phyloP scores from a whole-genome alignment of 2,113 vertebrate genomes.

The Ursus arctos region DNA sequence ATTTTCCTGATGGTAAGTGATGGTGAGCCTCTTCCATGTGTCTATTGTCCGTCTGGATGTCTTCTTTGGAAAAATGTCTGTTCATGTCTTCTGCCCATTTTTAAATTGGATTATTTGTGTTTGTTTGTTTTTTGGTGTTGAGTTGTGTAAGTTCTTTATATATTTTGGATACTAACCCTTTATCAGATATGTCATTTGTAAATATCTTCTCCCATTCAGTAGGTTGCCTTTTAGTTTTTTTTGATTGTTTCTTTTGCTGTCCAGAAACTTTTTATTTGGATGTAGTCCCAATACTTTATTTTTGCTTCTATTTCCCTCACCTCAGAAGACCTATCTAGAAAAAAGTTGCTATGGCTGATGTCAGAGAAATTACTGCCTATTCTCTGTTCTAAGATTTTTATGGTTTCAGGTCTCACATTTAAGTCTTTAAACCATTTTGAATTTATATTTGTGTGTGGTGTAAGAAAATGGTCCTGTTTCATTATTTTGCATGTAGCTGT shows the following conservation, averaged over 20 bases:
- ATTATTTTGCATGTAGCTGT: background rate
- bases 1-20: background rate
- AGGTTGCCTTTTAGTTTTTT: background rate
- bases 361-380: background rate
- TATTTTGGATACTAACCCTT: background rate
- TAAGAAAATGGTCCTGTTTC: background rate
- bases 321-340: background rate
- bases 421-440: background rate
- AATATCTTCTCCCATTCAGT: background rate
- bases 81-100: background rate
- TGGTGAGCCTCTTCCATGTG: background rate
- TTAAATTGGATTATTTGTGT: background rate
- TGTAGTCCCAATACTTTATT: background rate
- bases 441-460: background rate
- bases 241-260: background rate
- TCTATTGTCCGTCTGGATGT: background rate
- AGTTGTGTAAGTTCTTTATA: too few relatives aligned
- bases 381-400: background rate
- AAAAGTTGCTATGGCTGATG: background rate
- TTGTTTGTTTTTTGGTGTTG: background rate
- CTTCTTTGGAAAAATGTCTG: background rate
- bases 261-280: background rate
- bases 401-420: background rate
- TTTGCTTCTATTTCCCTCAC: background rate
- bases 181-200: background rate